phyloP scores from a whole-genome alignment of 2,797 vertebrate genomes.

The Kryptopterus vitreolus region DNA sequence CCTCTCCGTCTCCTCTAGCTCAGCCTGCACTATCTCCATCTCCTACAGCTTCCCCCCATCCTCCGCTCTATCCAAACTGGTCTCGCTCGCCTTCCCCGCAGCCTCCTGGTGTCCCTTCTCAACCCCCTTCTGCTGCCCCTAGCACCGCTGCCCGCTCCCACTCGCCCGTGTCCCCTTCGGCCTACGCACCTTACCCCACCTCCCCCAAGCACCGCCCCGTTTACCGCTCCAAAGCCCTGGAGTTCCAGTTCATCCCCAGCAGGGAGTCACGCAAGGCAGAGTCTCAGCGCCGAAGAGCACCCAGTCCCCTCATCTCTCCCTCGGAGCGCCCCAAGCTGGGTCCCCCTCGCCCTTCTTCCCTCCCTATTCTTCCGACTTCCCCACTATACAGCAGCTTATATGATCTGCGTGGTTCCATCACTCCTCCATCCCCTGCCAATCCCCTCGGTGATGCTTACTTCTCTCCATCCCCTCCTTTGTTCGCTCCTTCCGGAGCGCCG shows the following conservation, averaged over 20 bases:
- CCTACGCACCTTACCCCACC: conserved; percentile 74
- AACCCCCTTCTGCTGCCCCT: conserved; percentile 50
- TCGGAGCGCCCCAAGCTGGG: conserved; percentile 82
- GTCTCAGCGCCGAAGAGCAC: conserved; percentile 83
- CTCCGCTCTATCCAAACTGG: conserved; percentile 70
- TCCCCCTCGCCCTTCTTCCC: conserved; percentile 86
- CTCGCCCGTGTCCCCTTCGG: conserved; percentile 71
- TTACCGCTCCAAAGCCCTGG: conserved; percentile 78
- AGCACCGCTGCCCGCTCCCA: conserved; percentile 64
- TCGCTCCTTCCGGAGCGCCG: conserved; percentile 78
- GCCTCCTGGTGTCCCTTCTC: conserved; percentile 61
- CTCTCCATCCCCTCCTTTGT: conserved; percentile 77
- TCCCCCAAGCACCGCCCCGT: conserved; percentile 81
- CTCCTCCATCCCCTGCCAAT: conserved; percentile 78
- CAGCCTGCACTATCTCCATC: conserved; percentile 75
- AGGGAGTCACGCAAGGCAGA: conserved; percentile 76
- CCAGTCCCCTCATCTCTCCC: conserved; percentile 86
- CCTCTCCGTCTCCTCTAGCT: conserved; percentile 74
- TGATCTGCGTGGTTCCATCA: conserved; percentile 82
- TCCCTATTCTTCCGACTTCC: conserved; percentile 75
- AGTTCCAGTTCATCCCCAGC: conserved; percentile 77
- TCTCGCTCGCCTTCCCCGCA: conserved; percentile 74
- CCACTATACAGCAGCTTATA: conserved; percentile 84
- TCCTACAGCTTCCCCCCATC: conserved; percentile 74
- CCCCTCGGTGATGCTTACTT: conserved; percentile 81